These are phyloP conservation scores for Agonopterix heracliana DNA, from an alignment of 2,888 invertebrate genomes.

Conservation along the genomic window DNA sequence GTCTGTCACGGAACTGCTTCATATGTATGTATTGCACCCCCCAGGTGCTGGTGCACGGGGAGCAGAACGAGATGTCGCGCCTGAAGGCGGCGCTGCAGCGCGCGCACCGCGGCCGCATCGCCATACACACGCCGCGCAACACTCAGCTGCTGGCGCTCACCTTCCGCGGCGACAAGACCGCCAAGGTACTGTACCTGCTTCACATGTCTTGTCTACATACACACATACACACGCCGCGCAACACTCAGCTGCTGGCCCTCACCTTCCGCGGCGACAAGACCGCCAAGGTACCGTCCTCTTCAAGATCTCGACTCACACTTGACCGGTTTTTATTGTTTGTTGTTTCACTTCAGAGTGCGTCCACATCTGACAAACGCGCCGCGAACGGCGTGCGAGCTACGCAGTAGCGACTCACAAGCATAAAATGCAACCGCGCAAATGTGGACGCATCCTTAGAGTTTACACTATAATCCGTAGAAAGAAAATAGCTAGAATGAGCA, in stretches of 20 bases:
- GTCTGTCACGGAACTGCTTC: not conserved
- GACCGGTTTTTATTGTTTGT: no score
- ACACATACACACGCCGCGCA: slow-evolving; percentile 90
- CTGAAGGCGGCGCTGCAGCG: slow-evolving; percentile 95
- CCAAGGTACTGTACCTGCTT: slow-evolving; percentile 86
- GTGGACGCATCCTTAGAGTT: no score
- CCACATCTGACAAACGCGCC: no score
- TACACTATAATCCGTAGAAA: no score
- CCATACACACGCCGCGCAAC: slow-evolving; percentile 96
- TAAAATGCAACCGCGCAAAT: no score
- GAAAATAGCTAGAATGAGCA: no score
- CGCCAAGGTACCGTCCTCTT: slow-evolving; percentile 86
- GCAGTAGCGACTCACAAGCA: no score
- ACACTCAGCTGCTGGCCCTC: slow-evolving; percentile 94
- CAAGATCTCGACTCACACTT: no score
- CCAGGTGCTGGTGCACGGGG: slow-evolving; percentile 96
- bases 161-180: slow-evolving; percentile 98
- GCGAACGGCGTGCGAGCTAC: no score
- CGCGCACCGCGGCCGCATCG: slow-evolving; percentile 94
- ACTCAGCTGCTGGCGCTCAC: slow-evolving; percentile 94
- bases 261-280: slow-evolving; percentile 98
- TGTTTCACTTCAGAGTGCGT: no score
- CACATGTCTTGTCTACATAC: not conserved
- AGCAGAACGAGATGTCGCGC: slow-evolving; percentile 98
- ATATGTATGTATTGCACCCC: not conserved